Conservation (phyloP, 1,140 invertebrate genomes). For the Drosophila cardini region DNA sequence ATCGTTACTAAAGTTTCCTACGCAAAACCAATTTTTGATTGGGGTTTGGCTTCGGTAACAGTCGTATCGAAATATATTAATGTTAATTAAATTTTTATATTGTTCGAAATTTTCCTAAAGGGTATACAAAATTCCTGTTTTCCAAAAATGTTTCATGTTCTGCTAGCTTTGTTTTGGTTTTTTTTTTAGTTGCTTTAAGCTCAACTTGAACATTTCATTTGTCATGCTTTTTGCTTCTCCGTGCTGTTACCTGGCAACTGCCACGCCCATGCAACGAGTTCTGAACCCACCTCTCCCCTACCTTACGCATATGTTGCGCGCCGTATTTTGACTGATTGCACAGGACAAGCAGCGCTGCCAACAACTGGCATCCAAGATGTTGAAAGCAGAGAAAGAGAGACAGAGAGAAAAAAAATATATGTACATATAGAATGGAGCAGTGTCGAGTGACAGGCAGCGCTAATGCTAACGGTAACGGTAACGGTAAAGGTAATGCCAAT, state of each 20-base stretch:
- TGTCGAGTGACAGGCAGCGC: slow-evolving; percentile 44
- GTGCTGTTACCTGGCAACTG: slow-evolving; percentile 60
- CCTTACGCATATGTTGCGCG: slow-evolving; percentile 73
- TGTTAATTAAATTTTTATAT: too few relatives aligned
- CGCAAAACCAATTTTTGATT: too few relatives aligned
- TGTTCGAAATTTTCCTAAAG: too few relatives aligned
- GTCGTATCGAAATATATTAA: too few relatives aligned
- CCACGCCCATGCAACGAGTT: slow-evolving; percentile 42
- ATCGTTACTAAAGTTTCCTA: too few relatives aligned
- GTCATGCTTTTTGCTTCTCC: slow-evolving; percentile 72
- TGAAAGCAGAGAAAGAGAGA: slow-evolving; percentile 5
- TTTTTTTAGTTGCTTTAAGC: slow-evolving; percentile 66
- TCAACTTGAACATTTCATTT: slow-evolving; percentile 81
- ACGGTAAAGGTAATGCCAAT: slow-evolving; percentile 62
- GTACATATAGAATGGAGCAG: slow-evolving; percentile 42
- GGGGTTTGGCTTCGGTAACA: too few relatives aligned
- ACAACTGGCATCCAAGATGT: slow-evolving; percentile 27
- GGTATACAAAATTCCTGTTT: too few relatives aligned
- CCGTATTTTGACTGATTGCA: slow-evolving; percentile 80
- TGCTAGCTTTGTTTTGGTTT: slow-evolving; percentile 41
- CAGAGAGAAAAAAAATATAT: slow-evolving; percentile 30
- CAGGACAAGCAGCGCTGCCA: slow-evolving; percentile 58
- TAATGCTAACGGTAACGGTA: slow-evolving; percentile 43
- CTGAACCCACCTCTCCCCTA: neutral
- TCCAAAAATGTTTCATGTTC: too few relatives aligned